Evolutionary conservation across 1,140 invertebrate genomes (phyloP).

Genomic region (Elysia chlorotica): DNA sequence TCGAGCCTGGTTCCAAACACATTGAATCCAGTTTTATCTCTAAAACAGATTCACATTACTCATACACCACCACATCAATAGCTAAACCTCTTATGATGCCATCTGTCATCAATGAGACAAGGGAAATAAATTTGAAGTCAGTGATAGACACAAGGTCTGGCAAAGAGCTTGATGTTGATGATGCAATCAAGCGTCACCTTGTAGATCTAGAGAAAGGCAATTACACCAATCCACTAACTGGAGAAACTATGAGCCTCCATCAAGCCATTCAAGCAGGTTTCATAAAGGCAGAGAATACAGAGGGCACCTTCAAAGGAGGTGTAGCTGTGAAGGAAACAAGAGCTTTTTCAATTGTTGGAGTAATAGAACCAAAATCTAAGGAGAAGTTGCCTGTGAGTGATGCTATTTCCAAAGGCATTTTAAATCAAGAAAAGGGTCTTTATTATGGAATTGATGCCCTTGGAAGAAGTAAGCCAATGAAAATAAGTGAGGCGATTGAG

Average conservation of each 20-base stretch:
- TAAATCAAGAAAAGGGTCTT: conserved; percentile 78
- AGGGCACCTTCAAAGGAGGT: conserved; percentile 27
- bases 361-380: conserved; percentile 82
- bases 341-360: conserved; percentile 66
- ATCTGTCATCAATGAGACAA: conserved; percentile 47
- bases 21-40: conserved; percentile 45
- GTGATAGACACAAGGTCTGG: conserved; percentile 84
- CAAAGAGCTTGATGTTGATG: conserved; percentile 76
- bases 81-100: conserved; percentile 46
- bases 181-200: conserved; percentile 72
- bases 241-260: conserved; percentile 76
- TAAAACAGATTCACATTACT: conserved; percentile 47
- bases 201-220: conserved; percentile 69
- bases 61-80: conserved; percentile 50
- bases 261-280: conserved; percentile 72
- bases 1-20: conserved; percentile 25
- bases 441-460: conserved; percentile 50
- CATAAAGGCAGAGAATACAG: conserved; percentile 38
- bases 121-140: conserved; percentile 62
- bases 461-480: conserved; percentile 63
- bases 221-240: conserved; percentile 75
- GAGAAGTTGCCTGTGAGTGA: conserved; percentile 80
- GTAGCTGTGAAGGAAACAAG: conserved; percentile 53
- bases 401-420: conserved; percentile 81
- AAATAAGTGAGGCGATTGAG: conserved; percentile 83